These are phyloP conservation scores for Erythrocercus mccallii DNA, from an alignment of 2,113 vertebrate genomes.

Conservation along the genomic window DNA sequence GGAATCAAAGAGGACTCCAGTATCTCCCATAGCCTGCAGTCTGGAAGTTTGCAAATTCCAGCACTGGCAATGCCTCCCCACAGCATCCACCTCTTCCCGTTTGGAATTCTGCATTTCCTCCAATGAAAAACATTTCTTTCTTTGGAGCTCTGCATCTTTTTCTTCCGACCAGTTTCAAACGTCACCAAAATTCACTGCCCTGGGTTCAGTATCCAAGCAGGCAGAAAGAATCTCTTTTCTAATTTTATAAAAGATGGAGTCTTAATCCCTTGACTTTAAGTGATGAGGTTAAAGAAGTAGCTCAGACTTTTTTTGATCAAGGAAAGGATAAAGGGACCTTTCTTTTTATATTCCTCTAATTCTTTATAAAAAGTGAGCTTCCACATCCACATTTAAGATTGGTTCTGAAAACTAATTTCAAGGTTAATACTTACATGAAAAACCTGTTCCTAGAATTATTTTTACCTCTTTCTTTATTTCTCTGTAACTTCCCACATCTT, in stretches of 20 bases:
- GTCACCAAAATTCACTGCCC: fast-evolving
- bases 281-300: not conserved
- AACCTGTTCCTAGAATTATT: not conserved
- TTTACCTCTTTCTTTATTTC: not conserved
- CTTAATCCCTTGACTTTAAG: not conserved
- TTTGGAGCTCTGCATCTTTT: not conserved
- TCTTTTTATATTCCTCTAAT: not conserved
- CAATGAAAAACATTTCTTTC: not conserved
- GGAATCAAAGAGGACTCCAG: not conserved
- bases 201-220: not conserved
- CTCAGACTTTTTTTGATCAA: not conserved
- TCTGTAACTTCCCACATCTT: not conserved
- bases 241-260: not conserved
- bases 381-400: not conserved
- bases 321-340: not conserved
- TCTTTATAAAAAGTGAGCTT: not conserved
- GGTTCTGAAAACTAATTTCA: not conserved
- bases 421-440: not conserved
- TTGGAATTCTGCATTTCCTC: not conserved
- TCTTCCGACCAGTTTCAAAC: not conserved
- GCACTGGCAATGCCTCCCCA: fast-evolving
- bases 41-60: not conserved
- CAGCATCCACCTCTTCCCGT: not conserved
- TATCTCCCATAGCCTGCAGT: not conserved
- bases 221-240: not conserved